phyloP scores from a whole-genome alignment of 2,888 invertebrate genomes.

The Omphaloscelis lunosa region DNA sequence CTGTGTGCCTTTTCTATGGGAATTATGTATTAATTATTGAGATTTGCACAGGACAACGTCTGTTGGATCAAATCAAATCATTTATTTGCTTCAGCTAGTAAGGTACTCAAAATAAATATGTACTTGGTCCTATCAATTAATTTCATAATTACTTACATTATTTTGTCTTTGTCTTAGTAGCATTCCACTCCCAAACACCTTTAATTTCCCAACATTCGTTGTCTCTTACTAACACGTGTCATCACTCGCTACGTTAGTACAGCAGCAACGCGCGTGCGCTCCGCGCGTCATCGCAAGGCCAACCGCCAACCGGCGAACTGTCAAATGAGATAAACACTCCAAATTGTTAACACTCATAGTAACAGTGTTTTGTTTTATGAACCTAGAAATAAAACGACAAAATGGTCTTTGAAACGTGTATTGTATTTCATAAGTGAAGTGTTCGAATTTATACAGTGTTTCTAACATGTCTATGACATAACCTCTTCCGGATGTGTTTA shows the following conservation, averaged over 20 bases:
- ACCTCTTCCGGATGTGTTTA: conserved; percentile 36
- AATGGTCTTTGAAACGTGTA: background rate
- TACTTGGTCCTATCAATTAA: background rate
- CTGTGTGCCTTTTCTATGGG: too few species aligned
- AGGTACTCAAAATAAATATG: background rate
- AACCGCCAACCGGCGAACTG: conserved; percentile 37
- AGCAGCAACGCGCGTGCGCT: conserved; percentile 67
- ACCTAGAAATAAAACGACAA: background rate
- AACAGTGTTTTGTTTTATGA: conserved; percentile 10
- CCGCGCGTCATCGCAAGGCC: conserved; percentile 61
- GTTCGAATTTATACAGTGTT: background rate
- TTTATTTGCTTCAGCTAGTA: too few species aligned
- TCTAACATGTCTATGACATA: conserved; percentile 32
- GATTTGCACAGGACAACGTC: too few species aligned
- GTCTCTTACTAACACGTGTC: conserved; percentile 44
- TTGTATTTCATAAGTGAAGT: background rate
- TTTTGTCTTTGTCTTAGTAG: background rate
- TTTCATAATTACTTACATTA: background rate
- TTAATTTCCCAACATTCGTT: background rate
- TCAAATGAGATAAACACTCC: conserved; percentile 56
- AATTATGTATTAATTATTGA: too few species aligned
- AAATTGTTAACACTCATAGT: background rate
- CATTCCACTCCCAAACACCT: conserved; percentile 8
- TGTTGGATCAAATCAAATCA: too few species aligned
- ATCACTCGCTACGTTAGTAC: conserved; percentile 64